Base-by-base conservation (phyloP, 1,140 invertebrate species). In the Scaptodrosophila lebanonensis region DNA sequence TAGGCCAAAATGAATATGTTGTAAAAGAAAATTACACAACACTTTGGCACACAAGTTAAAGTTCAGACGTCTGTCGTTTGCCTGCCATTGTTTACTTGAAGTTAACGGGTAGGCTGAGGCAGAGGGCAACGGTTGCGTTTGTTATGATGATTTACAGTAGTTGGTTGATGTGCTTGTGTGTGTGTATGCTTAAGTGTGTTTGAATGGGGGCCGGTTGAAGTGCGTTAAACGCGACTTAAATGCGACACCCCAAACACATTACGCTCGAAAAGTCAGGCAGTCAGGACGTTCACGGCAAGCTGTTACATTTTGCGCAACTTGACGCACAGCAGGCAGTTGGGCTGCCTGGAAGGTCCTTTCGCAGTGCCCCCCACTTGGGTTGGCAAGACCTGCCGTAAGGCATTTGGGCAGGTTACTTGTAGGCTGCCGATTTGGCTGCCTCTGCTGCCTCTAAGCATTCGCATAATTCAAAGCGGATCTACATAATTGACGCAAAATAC, bases 401-500 rank as follows among this genome's bases (percentile, higher is more conserved):
- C 22, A 25, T 25, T 25, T 25, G 3, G 22, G 22, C 7, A 13
- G 16, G 6, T 9, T 35, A 39, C 42, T 58, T 39, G 40, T 33
- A 45, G 40, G 40, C 33, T 58, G 16, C 49, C 16, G 39, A 30
- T 32, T 52, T 44, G 11, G 8, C 33, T 1, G n/a, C 30, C 44
- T 3, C 13, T 8, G 6, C 22, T 27, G 9, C 16, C 57, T 30
- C 67, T 54, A 59, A 67, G 53, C 71, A 75, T 53, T 56, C 58
- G 38, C 73, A 77, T 77, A 79, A 77, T 64, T 77, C 73, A 77
- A 72, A 68, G 73, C 64, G 73, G 68, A 77, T 77, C 73, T 77
- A 79, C 73, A 77, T 77, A 77, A 77, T 77, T 77, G 73, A 79
- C 64, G 66, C 71, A 33, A 77, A 66, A 66, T 66, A 53, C 68